Conservation (phyloP, 37 sponge, comb jelly and placozoan species). For the Oopsacas minuta region DNA sequence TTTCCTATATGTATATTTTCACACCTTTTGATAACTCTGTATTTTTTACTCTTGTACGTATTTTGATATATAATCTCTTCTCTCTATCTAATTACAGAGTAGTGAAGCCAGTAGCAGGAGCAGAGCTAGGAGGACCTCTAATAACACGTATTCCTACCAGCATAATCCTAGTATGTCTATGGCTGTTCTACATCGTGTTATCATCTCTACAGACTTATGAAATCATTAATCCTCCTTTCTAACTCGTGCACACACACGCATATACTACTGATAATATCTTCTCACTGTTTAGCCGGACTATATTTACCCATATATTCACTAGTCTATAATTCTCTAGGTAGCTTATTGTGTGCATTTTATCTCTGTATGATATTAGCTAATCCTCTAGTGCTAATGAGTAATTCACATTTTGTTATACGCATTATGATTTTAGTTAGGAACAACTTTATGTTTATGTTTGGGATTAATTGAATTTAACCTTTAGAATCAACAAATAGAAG, state of each 20-base stretch:
- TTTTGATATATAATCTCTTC: too few species aligned
- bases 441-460: too few species aligned
- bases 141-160: constrained; percentile 21
- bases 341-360: constrained; percentile 10
- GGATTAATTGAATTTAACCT: too few species aligned
- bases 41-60: too few species aligned
- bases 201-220: constrained; percentile 38
- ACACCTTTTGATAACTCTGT: too few species aligned
- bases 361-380: not conserved
- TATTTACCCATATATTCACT: not conserved
- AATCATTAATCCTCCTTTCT: constrained; percentile 16
- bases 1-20: too few species aligned
- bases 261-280: not conserved
- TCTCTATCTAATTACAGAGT: too few species aligned
- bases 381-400: not conserved
- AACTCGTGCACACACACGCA: too few species aligned
- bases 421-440: too few species aligned
- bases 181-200: constrained; percentile 38
- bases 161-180: constrained; percentile 28
- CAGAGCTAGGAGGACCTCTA: constrained; percentile 35
- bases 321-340: not conserved
- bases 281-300: not conserved
- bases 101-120: constrained; percentile 27
- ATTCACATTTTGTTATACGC: too few species aligned
- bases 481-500: too few species aligned